phyloP scores from a whole-genome alignment of 1,140 invertebrate genomes.

The Cydia pomonella region DNA sequence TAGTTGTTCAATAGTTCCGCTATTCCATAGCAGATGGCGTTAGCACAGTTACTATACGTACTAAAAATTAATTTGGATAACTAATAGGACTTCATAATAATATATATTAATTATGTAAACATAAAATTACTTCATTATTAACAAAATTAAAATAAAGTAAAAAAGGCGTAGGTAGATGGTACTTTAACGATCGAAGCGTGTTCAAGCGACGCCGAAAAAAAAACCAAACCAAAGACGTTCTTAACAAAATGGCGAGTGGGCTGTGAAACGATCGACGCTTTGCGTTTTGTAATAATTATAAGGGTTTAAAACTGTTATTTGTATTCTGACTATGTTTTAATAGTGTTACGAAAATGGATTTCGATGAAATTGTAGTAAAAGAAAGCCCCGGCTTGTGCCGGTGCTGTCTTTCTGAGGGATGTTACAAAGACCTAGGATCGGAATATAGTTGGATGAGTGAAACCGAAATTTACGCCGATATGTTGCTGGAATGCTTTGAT shows the following conservation, averaged over 20 bases:
- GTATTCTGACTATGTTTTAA: neutral
- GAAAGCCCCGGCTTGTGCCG: slow-evolving; percentile 72
- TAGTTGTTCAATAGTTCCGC: neutral
- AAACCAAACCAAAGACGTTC: neutral
- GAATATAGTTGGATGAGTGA: slow-evolving; percentile 74
- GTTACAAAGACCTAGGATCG: slow-evolving; percentile 68
- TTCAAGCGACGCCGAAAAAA: neutral
- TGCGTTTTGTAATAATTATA: slow-evolving; percentile 15
- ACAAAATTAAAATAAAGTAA: neutral
- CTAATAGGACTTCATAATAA: no score
- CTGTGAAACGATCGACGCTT: slow-evolving; percentile 13
- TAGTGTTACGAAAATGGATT: slow-evolving; percentile 59
- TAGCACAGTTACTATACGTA: neutral
- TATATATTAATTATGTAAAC: no score
- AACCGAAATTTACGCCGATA: slow-evolving; percentile 74
- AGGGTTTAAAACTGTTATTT: slow-evolving; percentile 9
- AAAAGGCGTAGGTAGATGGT: neutral
- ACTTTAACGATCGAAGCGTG: neutral
- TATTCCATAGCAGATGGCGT: neutral
- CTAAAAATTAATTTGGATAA: neutral
- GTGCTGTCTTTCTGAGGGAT: slow-evolving; percentile 74
- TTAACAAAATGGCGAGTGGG: slow-evolving; percentile 19
- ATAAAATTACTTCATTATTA: no score
- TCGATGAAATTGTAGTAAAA: slow-evolving; percentile 69
- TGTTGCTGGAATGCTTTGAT: slow-evolving; percentile 75